Conservation (phyloP, 2,113 vertebrate genomes). For the Eurystomus gularis region DNA sequence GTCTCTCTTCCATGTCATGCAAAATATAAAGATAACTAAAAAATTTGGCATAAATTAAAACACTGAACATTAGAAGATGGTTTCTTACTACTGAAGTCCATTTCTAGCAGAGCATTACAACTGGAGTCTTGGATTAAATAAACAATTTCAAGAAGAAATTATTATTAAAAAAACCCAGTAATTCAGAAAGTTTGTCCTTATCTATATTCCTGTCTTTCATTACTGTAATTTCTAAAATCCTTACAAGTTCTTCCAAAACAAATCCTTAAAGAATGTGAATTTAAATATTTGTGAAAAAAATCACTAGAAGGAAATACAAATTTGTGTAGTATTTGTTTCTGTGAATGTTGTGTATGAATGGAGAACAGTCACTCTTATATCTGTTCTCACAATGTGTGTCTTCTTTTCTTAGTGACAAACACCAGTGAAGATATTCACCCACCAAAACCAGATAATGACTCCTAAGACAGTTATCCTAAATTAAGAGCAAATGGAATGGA, state of each 20-base stretch:
- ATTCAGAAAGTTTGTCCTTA: neutral
- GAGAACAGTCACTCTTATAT: neutral
- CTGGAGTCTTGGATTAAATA: neutral
- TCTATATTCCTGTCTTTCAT: neutral
- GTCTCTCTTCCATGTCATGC: neutral
- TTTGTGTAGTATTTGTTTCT: neutral
- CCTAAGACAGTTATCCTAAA: neutral
- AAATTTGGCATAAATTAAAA: neutral
- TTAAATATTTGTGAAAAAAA: neutral
- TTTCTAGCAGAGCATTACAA: neutral
- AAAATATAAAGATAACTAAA: neutral
- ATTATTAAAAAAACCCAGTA: neutral
- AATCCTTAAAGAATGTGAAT: neutral
- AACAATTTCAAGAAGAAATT: neutral
- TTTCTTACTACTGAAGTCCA: neutral
- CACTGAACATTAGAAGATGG: neutral
- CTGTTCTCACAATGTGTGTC: neutral
- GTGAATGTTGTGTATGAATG: neutral
- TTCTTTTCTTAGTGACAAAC: neutral
- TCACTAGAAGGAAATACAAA: neutral
- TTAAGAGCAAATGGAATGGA: neutral
- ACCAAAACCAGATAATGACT: neutral
- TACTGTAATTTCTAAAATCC: neutral
- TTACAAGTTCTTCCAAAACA: neutral
- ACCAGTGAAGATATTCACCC: neutral